A percentile compares a stretch with the other conserved stretches of the same genome.
Conservation (phyloP, 2,797 vertebrate genomes). For the Limosa lapponica region DNA sequence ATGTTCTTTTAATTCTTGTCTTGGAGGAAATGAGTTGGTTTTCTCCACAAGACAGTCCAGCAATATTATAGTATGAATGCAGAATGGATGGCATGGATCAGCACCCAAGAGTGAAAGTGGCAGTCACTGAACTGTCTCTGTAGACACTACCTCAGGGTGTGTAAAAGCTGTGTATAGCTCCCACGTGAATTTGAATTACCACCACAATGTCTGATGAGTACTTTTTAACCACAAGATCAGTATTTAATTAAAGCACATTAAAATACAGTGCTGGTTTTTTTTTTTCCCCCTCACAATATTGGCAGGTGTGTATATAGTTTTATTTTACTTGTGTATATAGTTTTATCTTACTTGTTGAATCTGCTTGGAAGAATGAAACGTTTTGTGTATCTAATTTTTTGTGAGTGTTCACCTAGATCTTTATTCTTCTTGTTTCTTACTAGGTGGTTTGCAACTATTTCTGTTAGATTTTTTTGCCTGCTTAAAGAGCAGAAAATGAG, state of each 20-base stretch:
- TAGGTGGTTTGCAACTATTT: not conserved
- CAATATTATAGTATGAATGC: not conserved
- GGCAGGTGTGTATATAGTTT: not conserved
- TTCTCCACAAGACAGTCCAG: not conserved
- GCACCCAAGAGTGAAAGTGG: not conserved
- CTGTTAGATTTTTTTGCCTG: not conserved
- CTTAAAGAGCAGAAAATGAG: not conserved
- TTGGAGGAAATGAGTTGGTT: not conserved
- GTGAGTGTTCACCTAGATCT: not conserved
- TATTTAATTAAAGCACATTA: not conserved
- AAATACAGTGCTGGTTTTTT: not conserved
- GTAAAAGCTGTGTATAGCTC: not conserved
- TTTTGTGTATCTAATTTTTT: not conserved
- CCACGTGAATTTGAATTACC: not conserved
- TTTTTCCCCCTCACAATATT: fast-evolving
- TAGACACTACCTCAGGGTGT: not conserved
- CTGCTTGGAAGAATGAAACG: not conserved
- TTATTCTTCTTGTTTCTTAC: not conserved
- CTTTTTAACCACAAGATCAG: not conserved
- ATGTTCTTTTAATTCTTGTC: not conserved
- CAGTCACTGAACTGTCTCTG: not conserved
- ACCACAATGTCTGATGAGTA: not conserved
- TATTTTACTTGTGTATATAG: not conserved
- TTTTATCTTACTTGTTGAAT: not conserved
- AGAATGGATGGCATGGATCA: not conserved